Evolutionary conservation across 2,888 invertebrate species (phyloP), one percentile per base, ranked within the genome.

Genomic region (Drosophila setosimentum): DNA sequence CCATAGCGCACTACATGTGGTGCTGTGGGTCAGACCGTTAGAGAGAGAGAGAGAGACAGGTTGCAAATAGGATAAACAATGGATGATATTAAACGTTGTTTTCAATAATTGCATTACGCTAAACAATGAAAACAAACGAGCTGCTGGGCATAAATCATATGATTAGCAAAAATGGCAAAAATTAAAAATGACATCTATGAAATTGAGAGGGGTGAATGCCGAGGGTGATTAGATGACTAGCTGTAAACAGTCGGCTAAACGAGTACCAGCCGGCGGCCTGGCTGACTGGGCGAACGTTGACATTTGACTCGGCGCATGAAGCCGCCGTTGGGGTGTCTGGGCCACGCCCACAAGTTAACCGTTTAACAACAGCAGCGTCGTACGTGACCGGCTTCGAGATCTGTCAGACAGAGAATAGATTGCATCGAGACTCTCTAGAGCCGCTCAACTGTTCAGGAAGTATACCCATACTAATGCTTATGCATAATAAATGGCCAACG

Each of bases 221-320:
- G 33, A 21, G 53, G 51, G 21, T 45, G 45, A 45, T 45, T 16
- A 24, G 21, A 21, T 45, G 21, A 24, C 45, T 24, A 21, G 21
- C 16, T 45, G 45, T 45, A 24, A 45, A 53, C 32, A 32, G 16
- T 51, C 30, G 21, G 16, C 48, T 18, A 29, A 27, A 42, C 37
- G 13, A 21, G 11, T 11, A n/a, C 8, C 53, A 50, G 42, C 33
- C 59, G 49, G 70, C 58, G 67, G 58, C 50, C 60, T 73, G 68
- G 76, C 87, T 72, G 57, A 53, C 59, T 74, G 72, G 70, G 74
- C 89, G 84, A 82, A 82, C 84, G 74, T 84, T 84, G 87, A 84
- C 84, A 87, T 84, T 89, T 84, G 84, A 89, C 84, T 89, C 74
- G 82, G 59, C 37, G 65, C 40, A 51, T 62, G 30, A 53, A 53